phyloP scores from a whole-genome alignment of 1,140 invertebrate species.

The Aphelenchoides besseyi region DNA sequence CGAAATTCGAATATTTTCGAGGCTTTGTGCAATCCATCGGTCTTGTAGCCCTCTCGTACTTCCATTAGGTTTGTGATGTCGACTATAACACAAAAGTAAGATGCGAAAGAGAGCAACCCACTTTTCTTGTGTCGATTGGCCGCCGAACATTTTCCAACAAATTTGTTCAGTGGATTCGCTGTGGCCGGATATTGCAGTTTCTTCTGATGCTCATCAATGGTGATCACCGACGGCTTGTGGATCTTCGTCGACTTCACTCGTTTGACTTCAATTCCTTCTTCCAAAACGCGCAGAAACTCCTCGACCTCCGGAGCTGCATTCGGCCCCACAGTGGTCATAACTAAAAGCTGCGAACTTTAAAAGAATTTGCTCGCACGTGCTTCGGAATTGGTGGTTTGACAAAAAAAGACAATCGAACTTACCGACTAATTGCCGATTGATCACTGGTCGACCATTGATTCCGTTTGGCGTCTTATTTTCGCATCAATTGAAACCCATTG shows the following conservation, averaged over 20 bases:
- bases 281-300: constrained; percentile 20
- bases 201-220: constrained; percentile 17
- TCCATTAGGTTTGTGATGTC: constrained; percentile 50
- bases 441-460: too few relatives aligned
- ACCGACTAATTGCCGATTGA: too few relatives aligned
- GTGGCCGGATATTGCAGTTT: constrained; percentile 21
- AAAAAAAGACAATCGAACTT: too few relatives aligned
- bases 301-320: constrained; percentile 8
- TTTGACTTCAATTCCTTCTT: constrained; percentile 28
- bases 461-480: too few relatives aligned
- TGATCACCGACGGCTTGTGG: constrained; percentile 7
- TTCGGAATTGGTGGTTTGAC: too few relatives aligned
- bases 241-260: constrained; percentile 26
- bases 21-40: constrained; percentile 56
- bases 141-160: constrained; percentile 6
- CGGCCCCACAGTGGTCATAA: too few relatives aligned
- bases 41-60: constrained; percentile 55
- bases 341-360: too few relatives aligned
- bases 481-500: too few relatives aligned
- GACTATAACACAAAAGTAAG: constrained; percentile 37
- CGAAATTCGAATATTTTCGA: constrained; percentile 54
- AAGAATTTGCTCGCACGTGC: too few relatives aligned
- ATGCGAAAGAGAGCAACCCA: neutral
- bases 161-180: neutral
- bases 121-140: constrained; percentile 2